Base-by-base conservation (phyloP, 2,797 vertebrate genomes). In the Eptatretus atami region DNA sequence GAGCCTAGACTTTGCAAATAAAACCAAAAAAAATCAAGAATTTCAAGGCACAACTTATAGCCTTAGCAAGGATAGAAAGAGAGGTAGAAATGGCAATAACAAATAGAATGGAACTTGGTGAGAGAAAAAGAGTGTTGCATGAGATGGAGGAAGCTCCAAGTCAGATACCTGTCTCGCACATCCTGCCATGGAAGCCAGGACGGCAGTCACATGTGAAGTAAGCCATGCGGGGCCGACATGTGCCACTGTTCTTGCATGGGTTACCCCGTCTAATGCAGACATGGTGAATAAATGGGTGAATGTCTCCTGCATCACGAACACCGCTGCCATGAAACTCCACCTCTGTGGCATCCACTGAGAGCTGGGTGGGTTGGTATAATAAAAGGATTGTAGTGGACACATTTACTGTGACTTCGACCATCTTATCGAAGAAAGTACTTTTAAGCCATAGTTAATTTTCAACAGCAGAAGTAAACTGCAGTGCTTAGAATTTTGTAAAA, bases 121-220 rank as follows among this genome's bases (percentile, higher is more conserved):
- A 54, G 53, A 12, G 8, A 63, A 69, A 68, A 63, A 64, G 67
- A 71, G 71, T 68, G 52, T 66, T 64, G 19, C 63, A 66, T 54
- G 69, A 71, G 76, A 71, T 68, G 57, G 63, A 70, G 10, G 6
- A 61, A 65, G 53, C 55, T 4, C 2, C 10, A 53, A 54, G 13
- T 2, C 55, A n/a, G 13, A 10, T 74, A 92, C 88, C 76, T 69
- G 76, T 80, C 70, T 86, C 81, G 53, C 90, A 98, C 72, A 75
- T 79, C 1, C 67, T 69, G 6, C 88, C 88, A 0, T 78, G 78
- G 74, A 84, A 98, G 65, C 88, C 86, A 1, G 71, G 74, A 19
- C 76, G 79, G 69, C 90, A 98, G 57, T 76, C 67, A 9, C 90
- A 98, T 67, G 83, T 78, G 1, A 82, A 93, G 68, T 54, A 65